Evolutionary conservation across 2,888 invertebrate genomes (phyloP).

Genomic region (Melieria picta): DNA sequence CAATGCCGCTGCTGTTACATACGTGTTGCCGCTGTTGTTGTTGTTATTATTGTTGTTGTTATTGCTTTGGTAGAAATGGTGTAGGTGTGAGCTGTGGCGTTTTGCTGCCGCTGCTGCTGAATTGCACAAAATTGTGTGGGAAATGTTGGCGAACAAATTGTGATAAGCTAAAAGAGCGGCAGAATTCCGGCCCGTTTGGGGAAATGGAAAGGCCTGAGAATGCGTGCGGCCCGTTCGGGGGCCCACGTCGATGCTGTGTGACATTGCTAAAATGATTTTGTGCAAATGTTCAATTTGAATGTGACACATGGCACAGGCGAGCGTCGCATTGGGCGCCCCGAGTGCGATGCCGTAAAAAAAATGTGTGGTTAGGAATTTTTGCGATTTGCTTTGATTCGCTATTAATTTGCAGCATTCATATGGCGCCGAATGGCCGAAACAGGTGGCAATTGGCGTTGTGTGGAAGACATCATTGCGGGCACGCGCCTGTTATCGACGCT

Average conservation of each 20-base stretch:
- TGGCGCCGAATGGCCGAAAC: background rate
- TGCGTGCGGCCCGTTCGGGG: too few relatives aligned
- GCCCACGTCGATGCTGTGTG: conserved; percentile 19
- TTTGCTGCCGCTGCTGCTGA: conserved; percentile 49
- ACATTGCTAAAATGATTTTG: conserved; percentile 15
- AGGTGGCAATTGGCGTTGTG: too few relatives aligned
- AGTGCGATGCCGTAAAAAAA: background rate
- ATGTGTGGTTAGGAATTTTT: background rate
- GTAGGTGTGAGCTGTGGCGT: conserved; percentile 15
- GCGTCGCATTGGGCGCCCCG: background rate
- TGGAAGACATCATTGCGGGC: background rate
- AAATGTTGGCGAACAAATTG: conserved; percentile 42
- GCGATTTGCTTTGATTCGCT: background rate
- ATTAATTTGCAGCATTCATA: background rate
- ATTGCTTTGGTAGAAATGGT: conserved; percentile 46
- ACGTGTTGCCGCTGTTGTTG: conserved; percentile 43
- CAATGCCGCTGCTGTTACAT: conserved; percentile 34
- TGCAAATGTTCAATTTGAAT: conserved; percentile 10
- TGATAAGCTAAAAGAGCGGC: conserved; percentile 26
- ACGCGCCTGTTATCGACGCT: background rate
- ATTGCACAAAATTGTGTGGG: conserved; percentile 44
- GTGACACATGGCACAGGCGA: background rate
- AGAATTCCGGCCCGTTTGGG: background rate
- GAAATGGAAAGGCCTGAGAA: background rate
- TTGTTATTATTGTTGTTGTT: conserved; percentile 53